Evolutionary conservation across 2,888 invertebrate genomes (phyloP), one percentile per base, ranked within the genome.

Genomic region (Caenorhabditis sp.): DNA sequence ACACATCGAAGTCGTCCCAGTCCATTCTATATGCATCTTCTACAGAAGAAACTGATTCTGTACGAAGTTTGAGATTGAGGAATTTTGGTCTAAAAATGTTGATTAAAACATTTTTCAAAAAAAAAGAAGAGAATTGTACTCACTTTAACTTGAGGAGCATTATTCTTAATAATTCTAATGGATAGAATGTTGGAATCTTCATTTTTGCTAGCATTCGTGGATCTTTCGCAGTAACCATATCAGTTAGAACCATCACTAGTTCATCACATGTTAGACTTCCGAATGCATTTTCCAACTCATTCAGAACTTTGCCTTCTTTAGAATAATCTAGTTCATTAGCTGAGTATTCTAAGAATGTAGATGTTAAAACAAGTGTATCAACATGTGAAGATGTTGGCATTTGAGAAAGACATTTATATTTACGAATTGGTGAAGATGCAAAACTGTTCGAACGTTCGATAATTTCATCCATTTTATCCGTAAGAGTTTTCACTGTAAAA

Each of bases 1-100:
- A 64, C 6, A 72, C 57, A 17, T 64, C 67, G 17, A 63, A 62
- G 1, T 72, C 71, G 8, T 72, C 71, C 71, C 71, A 72, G 31
- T 67, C 67, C 19, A 66, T 58, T 61, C 67, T 50, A n/a, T 66
- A 63, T 14, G 67, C 67, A 31, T 66, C 67, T 21, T 72, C 71
- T 12, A 67, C 36, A 3, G 58, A 60, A 31, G 51, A 53, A 31
- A 60, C 64, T 17, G 59, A 63, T 61, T 72, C 67, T 0, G 71
- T 55, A 14, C 67, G 51, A n/a, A 72, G 21, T 26, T 64, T 66
- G 19, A 72, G 43, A 6, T 61, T 64, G 1, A 72, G 21, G 8
- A 64, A n/a, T 61, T 60, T 37, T 6, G 71, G 71, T 53, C 59
- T 60, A 61, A 66, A 23, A 36, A 55, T 17, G 26, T 55, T 27